These are phyloP conservation scores for Drepanosiphum platanoidis DNA, from an alignment of 2,888 invertebrate species.

Conservation along the genomic window DNA sequence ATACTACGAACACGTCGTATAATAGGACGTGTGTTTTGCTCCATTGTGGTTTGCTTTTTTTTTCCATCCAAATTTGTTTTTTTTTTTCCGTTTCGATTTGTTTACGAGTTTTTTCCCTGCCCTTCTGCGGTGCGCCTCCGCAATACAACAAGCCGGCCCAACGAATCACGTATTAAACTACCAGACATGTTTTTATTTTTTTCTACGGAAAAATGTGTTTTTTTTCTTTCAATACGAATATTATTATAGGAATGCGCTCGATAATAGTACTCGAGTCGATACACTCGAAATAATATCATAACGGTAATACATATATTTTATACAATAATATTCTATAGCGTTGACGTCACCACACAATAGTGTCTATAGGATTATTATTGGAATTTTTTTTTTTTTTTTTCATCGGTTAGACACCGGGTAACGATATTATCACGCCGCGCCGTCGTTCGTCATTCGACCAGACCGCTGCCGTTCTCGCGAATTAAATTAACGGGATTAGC, in stretches of 20 bases:
- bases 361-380: too few species aligned
- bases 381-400: too few species aligned
- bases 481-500: too few species aligned
- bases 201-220: neutral
- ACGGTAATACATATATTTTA: neutral
- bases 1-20: neutral
- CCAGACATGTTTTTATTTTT: too few species aligned
- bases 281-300: neutral
- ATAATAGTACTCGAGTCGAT: too few species aligned
- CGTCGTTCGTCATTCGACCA: neutral
- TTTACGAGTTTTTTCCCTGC: neutral
- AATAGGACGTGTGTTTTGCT: neutral
- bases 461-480: neutral
- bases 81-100: neutral
- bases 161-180: neutral
- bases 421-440: too few species aligned
- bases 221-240: too few species aligned
- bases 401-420: neutral
- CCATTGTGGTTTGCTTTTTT: neutral
- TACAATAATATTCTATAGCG: neutral
- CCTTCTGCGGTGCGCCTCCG: neutral
- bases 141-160: neutral
- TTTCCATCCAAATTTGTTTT: neutral
- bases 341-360: too few species aligned
- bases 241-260: too few species aligned